Base-by-base conservation (phyloP, 2,113 vertebrate genomes). In the Muscicapa adusta region DNA sequence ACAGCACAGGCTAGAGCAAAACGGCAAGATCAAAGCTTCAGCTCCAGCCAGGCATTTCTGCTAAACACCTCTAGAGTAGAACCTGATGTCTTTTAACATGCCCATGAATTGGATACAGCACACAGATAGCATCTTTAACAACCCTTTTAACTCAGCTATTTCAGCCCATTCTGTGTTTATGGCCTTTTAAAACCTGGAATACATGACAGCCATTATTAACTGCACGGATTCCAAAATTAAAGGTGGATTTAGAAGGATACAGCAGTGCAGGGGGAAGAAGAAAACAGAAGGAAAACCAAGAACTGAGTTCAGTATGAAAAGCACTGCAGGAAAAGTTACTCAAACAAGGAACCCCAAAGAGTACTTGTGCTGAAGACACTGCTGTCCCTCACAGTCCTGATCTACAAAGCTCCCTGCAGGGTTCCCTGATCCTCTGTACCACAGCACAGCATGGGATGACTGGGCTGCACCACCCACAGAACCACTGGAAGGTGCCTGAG, bases 101-200 rank as follows among this genome's bases (percentile, higher is more conserved):
- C 51, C 51, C 54, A 14, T 17, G 85, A 93, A 93, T 80, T 91
- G 85, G 74, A 88, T 66, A 83, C 74, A 73, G 78, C 63, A 83
- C 47, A 88, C 29, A 97, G 94, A 95, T 47, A 96, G 71, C 81
- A 96, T 93, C 94, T 95, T 29, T 38, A 94, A 85, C 58, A 83
- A 85, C 81, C 43, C 78, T 88, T 91, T 93, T 57, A 92, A 93
- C 68, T 79, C 61, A 18, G 77, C 80, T 91, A 75, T 40, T 89
- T 93, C 82, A 31, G 56, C 23, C 56, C 53, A 79, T 91, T 89
- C 66, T 57, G n/a, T 42, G 24, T 95, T 96, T 95, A 95, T 26
- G 42, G 71, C 66, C 93, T 95, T 95, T 91, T 56, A 88, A 92
- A 95, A 70, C 47, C 33, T 43, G 34, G 54, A 85, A 65, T 58